Conservation (phyloP, 92 coral and sea anemone genomes). For the Porites lobata region DNA sequence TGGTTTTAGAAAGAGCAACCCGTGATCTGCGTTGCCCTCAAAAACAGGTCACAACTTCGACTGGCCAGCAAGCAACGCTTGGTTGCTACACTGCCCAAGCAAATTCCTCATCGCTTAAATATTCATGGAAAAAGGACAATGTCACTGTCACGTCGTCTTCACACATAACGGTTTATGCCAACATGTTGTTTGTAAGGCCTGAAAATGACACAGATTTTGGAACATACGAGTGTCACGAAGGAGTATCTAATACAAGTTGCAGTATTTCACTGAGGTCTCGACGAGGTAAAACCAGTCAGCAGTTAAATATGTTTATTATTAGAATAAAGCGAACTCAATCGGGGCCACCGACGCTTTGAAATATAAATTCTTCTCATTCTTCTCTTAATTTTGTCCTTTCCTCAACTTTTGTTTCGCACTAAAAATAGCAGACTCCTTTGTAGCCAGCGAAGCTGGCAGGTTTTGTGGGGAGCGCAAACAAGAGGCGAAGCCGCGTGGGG, state of each 20-base stretch:
- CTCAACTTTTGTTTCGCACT: too few species aligned
- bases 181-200: slow-evolving; percentile 36
- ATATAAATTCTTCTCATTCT: too few species aligned
- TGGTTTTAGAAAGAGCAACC: neutral
- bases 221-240: slow-evolving; percentile 31
- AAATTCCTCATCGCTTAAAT: neutral
- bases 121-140: slow-evolving; percentile 36
- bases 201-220: slow-evolving; percentile 24
- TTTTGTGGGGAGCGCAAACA: too few species aligned
- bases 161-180: neutral
- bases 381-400: too few species aligned
- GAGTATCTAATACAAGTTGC: neutral
- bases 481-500: too few species aligned
- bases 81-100: slow-evolving; percentile 34
- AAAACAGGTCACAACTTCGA: slow-evolving; percentile 14
- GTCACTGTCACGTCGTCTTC: slow-evolving; percentile 27
- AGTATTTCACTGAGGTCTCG: slow-evolving; percentile 17
- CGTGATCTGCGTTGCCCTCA: slow-evolving; percentile 4
- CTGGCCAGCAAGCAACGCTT: slow-evolving; percentile 31
- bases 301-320: too few species aligned
- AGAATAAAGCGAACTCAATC: too few species aligned
- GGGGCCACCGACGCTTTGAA: too few species aligned
- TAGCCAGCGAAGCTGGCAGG: too few species aligned
- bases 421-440: too few species aligned
- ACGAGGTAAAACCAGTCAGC: neutral